phyloP scores from a whole-genome alignment of 2,797 vertebrate genomes.

The Pseudochirops corinnae region DNA sequence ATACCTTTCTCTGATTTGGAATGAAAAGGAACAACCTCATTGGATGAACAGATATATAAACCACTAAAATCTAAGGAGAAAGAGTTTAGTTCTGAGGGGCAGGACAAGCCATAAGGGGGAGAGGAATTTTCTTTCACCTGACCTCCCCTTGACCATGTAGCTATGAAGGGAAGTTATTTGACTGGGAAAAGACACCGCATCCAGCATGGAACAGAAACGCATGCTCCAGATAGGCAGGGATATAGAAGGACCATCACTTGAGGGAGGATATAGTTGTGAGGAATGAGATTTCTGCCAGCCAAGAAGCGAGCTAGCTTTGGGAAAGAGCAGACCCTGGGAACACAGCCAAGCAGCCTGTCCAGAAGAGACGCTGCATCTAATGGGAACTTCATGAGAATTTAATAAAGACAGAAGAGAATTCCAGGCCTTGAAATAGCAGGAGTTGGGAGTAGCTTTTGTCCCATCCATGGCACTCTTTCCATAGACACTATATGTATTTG shows the following conservation, averaged over 20 bases:
- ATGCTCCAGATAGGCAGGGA: background rate
- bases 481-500: background rate
- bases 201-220: background rate
- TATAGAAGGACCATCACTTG: background rate
- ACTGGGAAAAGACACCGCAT: background rate
- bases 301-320: background rate
- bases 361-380: background rate
- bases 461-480: background rate
- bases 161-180: background rate
- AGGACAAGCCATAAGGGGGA: background rate
- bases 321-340: background rate
- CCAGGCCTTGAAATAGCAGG: background rate
- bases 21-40: background rate
- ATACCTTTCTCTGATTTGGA: background rate
- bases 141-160: background rate
- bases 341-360: background rate
- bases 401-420: background rate
- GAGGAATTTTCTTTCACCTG: background rate
- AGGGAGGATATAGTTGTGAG: background rate
- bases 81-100: background rate
- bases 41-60: background rate
- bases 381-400: background rate
- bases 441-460: background rate
- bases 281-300: background rate
- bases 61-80: background rate